Conservation (phyloP, 1,140 invertebrate species). For the Caerostris darwini region DNA sequence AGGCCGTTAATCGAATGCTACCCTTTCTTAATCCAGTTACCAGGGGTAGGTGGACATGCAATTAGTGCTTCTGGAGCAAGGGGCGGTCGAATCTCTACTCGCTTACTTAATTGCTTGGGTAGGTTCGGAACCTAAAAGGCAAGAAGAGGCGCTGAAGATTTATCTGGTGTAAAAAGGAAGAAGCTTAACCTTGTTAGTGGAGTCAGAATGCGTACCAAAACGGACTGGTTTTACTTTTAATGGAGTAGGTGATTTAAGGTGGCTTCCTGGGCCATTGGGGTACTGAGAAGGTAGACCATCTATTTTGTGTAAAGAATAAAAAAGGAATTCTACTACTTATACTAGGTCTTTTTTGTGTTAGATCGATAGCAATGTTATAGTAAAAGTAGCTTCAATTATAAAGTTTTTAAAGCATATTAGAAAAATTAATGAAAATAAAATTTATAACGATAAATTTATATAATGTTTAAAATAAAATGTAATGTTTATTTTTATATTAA, state of each 20-base stretch:
- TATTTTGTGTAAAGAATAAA: too few relatives aligned
- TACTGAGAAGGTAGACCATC: not conserved
- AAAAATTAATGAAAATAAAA: too few relatives aligned
- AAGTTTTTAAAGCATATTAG: too few relatives aligned
- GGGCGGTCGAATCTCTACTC: slow-evolving; percentile 52
- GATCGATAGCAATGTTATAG: too few relatives aligned
- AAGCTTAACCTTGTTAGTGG: slow-evolving; percentile 66
- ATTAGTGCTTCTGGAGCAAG: slow-evolving; percentile 44
- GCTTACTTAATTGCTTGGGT: slow-evolving; percentile 58
- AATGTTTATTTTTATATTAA: too few relatives aligned
- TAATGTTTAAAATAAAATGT: too few relatives aligned
- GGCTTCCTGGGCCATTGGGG: not conserved
- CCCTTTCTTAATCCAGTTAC: slow-evolving; percentile 67
- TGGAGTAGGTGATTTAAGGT: slow-evolving; percentile 61
- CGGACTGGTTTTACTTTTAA: slow-evolving; percentile 58
- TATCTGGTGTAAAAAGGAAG: slow-evolving; percentile 67
- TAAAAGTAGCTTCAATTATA: too few relatives aligned
- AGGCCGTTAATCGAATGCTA: slow-evolving; percentile 61
- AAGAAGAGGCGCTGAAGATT: slow-evolving; percentile 60
- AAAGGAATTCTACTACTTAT: too few relatives aligned
- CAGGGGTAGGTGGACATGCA: slow-evolving; percentile 60
- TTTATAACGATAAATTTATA: too few relatives aligned
- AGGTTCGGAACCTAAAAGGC: slow-evolving; percentile 35
- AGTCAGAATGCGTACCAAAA: slow-evolving; percentile 39
- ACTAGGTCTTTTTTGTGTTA: too few relatives aligned